Percentiles rank a stretch among this genome's conserved stretches.
These are phyloP conservation scores for Cryptus armator DNA, from an alignment of 2,888 invertebrate species.

Conservation along the genomic window DNA sequence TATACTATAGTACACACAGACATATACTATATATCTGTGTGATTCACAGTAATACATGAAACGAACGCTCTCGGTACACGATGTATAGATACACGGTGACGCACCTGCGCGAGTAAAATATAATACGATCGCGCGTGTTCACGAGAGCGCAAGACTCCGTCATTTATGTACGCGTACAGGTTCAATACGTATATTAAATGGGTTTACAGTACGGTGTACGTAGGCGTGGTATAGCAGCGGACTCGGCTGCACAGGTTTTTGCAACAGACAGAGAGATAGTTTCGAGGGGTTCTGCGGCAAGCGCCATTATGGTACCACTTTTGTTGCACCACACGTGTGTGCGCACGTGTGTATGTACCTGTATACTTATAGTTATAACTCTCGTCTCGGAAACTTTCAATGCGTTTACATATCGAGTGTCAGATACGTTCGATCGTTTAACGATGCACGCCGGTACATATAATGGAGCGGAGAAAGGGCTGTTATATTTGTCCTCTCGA, in stretches of 20 bases:
- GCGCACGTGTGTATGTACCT: neutral
- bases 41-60: slow-evolving; percentile 17
- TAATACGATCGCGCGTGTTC: slow-evolving; percentile 33
- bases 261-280: slow-evolving; percentile 39
- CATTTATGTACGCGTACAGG: slow-evolving; percentile 19
- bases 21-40: neutral
- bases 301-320: slow-evolving; percentile 21
- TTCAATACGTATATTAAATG: slow-evolving; percentile 40
- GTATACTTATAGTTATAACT: slow-evolving; percentile 1
- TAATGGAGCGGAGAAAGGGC: slow-evolving; percentile 44
- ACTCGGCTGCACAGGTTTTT: slow-evolving; percentile 36
- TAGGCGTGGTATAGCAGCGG: slow-evolving; percentile 9
- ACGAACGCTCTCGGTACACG: slow-evolving; percentile 1
- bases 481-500: slow-evolving; percentile 49
- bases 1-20: too few relatives aligned
- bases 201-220: slow-evolving; percentile 31
- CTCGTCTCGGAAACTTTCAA: slow-evolving; percentile 54
- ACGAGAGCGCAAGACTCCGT: slow-evolving; percentile 17
- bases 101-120: slow-evolving; percentile 50
- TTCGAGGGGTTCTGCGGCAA: slow-evolving; percentile 9
- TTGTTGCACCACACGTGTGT: neutral
- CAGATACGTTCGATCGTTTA: slow-evolving; percentile 52
- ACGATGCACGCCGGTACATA: slow-evolving; percentile 34
- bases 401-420: slow-evolving; percentile 63
- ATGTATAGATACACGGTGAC: slow-evolving; percentile 16